Base-by-base conservation (phyloP, 2,113 vertebrate genomes). In the Eclectus roratus region DNA sequence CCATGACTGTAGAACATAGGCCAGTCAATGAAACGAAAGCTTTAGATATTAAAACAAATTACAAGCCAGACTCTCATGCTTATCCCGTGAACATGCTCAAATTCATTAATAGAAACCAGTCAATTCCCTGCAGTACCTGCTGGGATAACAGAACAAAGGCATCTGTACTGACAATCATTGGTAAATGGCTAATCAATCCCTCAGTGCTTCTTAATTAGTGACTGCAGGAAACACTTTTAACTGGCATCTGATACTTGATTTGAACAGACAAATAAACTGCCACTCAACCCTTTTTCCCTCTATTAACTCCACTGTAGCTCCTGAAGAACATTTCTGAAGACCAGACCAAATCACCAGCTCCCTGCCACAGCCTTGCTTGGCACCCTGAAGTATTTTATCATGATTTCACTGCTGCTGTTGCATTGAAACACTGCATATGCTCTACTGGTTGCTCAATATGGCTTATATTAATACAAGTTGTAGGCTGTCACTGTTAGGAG, bases 391-490 rank as follows among this genome's bases (percentile, higher is more conserved):
- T 63, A 83, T 96, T 96, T 92, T 80, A 85, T 97, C 93, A 89
- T 92, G 44, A 96, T 97, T 96, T 88, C 80, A 60, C 88, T 76
- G 83, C 83, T 88, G 91, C 94, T 94, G 84, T 91, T 96, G 88
- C 93, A 96, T 69, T 97, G 93, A 95, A 96, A 64, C 66, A 77
- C 88, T 94, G 90, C 92, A 80, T 53, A 91, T 93, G 94, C 91
- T 96, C 96, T 92, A 64, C 92, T 96, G 91, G 83, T 88, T 89
- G 91, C 94, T 97, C 94, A 89, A 85, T 95, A 89, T 11, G 60
- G 78, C 87, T 94, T 92, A 31, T 92, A 97, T 95, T 89, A 95
- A 96, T 94, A 96, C 88, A 96, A 96, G 94, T 91, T 90, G 94
- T 61, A 82, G 94, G 43, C 88, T 97, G 97, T 89, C 95, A 91